Evolutionary conservation across 37 sponge, comb jelly and placozoan species (phyloP).

Genomic region (Corticium candelabrum): DNA sequence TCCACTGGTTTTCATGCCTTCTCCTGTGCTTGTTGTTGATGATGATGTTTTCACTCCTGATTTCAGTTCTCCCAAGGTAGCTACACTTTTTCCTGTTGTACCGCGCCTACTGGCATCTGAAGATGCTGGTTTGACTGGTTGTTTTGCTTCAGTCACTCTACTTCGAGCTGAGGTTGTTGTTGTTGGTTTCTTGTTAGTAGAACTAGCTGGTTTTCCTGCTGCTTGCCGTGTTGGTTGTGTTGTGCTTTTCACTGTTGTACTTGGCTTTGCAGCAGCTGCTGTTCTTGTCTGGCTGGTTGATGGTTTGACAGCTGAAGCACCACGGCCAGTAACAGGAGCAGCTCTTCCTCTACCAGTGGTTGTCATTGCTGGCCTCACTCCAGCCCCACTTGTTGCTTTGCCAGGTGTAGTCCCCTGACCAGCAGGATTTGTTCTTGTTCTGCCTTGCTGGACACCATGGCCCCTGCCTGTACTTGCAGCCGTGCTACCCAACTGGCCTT

Average conservation of each 20-base stretch:
- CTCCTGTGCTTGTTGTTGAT: constrained; percentile 9
- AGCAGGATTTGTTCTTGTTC: background rate
- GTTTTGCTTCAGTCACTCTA: background rate
- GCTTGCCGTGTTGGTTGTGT: too few relatives aligned
- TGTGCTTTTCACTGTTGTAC: too few relatives aligned
- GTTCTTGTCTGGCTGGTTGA: constrained; percentile 1
- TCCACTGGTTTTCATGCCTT: constrained; percentile 7
- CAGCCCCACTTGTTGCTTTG: constrained; percentile 21
- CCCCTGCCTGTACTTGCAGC: constrained; percentile 11
- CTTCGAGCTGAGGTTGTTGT: background rate
- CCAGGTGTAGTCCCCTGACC: constrained; percentile 22
- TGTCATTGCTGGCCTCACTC: background rate
- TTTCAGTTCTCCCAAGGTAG: constrained; percentile 58
- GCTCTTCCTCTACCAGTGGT: constrained; percentile 18
- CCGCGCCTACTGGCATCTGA: background rate
- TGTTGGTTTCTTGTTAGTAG: background rate
- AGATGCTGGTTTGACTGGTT: constrained; percentile 1
- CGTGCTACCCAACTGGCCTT: constrained; percentile 11
- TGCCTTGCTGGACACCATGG: constrained; percentile 11
- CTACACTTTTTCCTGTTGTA: constrained; percentile 42
- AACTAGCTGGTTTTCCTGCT: background rate
- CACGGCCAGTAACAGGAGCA: background rate
- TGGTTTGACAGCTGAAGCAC: background rate
- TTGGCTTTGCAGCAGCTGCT: constrained; percentile 17
- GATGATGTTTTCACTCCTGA: constrained; percentile 13